Evolutionary conservation across 2,888 invertebrate genomes (phyloP), one percentile per base, ranked within the genome.

Genomic region (Melinopterus prodromus): DNA sequence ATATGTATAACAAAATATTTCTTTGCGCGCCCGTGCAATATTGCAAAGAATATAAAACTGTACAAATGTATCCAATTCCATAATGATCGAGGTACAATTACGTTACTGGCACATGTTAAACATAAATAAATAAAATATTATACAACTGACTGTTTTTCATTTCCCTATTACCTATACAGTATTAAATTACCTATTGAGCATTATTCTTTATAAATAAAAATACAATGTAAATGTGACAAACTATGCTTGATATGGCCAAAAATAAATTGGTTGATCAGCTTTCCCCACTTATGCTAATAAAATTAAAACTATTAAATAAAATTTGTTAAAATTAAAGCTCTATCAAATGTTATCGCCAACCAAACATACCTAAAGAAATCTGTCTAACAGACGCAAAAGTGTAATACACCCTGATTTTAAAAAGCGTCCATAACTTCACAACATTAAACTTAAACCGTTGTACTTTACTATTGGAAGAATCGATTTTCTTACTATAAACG

Each of bases 401-500:
- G 82, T 89, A 89, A 85, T 89, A 89, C 26, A 89, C 14, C 79
- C 85, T 85, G 77, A 89, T 84, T 84, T 88, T 89, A 79, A 89
- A 87, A 77, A 89, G 82, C 9, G 86, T 83, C 89, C 89, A 89
- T 81, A 86, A 87, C 86, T 94, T 91, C 35, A 86, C 87, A 0
- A 93, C 9, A 2, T 85, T 85, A 16, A 90, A 85, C 80, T 88
- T 88, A 69, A 90, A 86, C 80, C 86, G 89, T 16, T 88, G 87
- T 78, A 90, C 84, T 26, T 82, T 85, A 14, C 87, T 89, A 2
- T 88, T 84, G 80, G 90, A 90, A 83, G 84, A 83, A 80, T 87
- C 87, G 16, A 91, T 86, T 85, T 91, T 90, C 84, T 93, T 91
- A 26, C 90, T 90, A 85, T 95, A 96, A 4, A 97, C 93, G 6